Evolutionary conservation across 2,113 vertebrate species (phyloP).

Genomic region (Dascyllus trimaculatus): DNA sequence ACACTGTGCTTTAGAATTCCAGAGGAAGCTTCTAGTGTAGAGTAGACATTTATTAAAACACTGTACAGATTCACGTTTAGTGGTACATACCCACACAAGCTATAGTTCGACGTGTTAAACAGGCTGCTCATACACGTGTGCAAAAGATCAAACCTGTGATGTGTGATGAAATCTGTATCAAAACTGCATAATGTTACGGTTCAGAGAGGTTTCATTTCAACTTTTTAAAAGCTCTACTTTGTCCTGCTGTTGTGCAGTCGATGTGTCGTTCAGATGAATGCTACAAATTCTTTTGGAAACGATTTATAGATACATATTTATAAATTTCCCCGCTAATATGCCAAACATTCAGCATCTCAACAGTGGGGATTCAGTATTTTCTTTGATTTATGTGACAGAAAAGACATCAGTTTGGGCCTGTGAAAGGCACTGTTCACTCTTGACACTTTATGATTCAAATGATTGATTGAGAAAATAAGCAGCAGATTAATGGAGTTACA

Average conservation of each 20-base stretch:
- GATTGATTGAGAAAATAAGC: not conserved
- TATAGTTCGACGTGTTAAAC: not conserved
- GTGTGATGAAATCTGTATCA: not conserved
- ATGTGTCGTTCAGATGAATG: too few species aligned
- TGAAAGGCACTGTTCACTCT: too few species aligned
- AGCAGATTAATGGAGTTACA: not conserved
- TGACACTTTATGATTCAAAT: too few species aligned
- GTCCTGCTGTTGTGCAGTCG: too few species aligned
- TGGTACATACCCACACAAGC: conserved; percentile 1
- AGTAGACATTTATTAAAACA: conserved; percentile 32
- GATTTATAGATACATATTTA: too few species aligned
- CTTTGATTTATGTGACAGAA: not conserved
- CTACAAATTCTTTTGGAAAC: too few species aligned
- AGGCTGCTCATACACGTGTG: conserved; percentile 3
- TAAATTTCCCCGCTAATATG: too few species aligned
- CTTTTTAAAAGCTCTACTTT: not conserved
- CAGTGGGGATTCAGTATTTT: not conserved
- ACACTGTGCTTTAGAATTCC: conserved; percentile 42
- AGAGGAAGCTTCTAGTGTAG: conserved; percentile 10
- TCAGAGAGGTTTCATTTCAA: not conserved
- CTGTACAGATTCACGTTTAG: conserved; percentile 32
- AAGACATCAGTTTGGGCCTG: not conserved
- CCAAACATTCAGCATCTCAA: not conserved
- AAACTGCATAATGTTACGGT: not conserved
- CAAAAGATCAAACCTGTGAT: not conserved